Base-by-base conservation (phyloP, 2,113 vertebrate genomes). In the Poeciliopsis retropinna region DNA sequence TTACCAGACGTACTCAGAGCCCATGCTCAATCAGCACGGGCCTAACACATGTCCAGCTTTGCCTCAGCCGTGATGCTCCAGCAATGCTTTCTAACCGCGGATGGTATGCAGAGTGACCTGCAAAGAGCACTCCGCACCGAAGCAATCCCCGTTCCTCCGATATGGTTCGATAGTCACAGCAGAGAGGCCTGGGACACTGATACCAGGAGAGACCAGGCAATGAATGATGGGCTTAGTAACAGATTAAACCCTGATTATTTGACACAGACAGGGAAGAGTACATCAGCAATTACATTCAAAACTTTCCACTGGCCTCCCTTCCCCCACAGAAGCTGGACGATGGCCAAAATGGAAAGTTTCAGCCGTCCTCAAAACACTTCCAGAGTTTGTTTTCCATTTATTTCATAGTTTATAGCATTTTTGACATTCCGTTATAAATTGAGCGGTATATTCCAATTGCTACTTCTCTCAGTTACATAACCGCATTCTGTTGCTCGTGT, bases 171-270 rank as follows among this genome's bases (percentile, higher is more conserved):
- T 76, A 76, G 81, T 73, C 63, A 72, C 67, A 70, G 70, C 79
- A 72, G 67, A 87, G 84, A 70, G 66, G 66, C 66, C 82, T 70
- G 64, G 64, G 72, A 86, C 82, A 85, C 71, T 28, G 73, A 88
- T 80, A 87, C 67, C 25, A 9, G 62, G 68, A 30, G 64, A 83
- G 67, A 65, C 72, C 69, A 78, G 71, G 67, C 80, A 90, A 92
- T 92, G 80, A 91, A 86, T 89, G 81, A 85, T 78, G 69, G 72
- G 73, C 75, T 86, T 81, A 82, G 88, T 86, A 62, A 91, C 81
- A 81, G 83, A 88, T 90, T 92, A 91, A 88, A 89, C 81, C 80
- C 75, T 61, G 83, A 75, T 81, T 84, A 70, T 69, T 70, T 17
- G 41, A 44, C 85, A 78, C 76, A 78, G 66, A 60, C 22, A 10